Percentiles rank a stretch among this genome's conserved stretches.
phyloP scores from a whole-genome alignment of 2,888 invertebrate genomes.

The Agrochola macilenta region DNA sequence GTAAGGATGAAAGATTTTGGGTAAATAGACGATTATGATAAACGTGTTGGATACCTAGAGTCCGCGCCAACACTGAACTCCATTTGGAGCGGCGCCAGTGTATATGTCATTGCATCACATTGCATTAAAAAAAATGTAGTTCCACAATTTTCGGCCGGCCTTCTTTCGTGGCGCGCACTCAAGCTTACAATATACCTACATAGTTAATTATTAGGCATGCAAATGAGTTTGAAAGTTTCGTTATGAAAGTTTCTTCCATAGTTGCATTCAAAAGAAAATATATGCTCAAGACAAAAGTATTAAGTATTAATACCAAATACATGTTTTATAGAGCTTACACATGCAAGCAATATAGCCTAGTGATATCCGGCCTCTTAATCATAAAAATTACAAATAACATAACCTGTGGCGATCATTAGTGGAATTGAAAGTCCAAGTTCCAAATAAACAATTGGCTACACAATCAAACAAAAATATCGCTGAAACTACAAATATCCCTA shows the following conservation, averaged over 20 bases:
- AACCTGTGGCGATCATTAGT: background rate
- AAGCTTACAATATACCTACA: background rate
- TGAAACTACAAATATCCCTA: background rate
- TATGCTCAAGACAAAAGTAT: background rate
- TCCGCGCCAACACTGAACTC: too few relatives aligned
- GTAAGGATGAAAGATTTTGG: slow-evolving; percentile 13
- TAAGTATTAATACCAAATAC: background rate
- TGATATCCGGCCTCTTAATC: background rate
- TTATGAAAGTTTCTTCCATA: background rate
- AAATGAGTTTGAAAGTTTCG: background rate
- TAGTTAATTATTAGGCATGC: background rate
- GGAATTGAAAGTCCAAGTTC: slow-evolving; percentile 5
- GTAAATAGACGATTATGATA: background rate
- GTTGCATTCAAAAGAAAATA: background rate
- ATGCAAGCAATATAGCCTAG: too few relatives aligned
- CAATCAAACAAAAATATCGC: background rate
- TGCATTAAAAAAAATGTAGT: too few relatives aligned
- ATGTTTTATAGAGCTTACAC: background rate
- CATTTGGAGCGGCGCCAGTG: too few relatives aligned
- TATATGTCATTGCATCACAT: too few relatives aligned
- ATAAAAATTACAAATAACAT: background rate
- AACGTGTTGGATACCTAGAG: too few relatives aligned
- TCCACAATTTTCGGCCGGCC: too few relatives aligned
- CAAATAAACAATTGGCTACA: background rate
- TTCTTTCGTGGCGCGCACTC: too few relatives aligned